A percentile compares a stretch with the other conserved stretches of the same genome.
Evolutionary conservation across 2,888 invertebrate genomes (phyloP).

Genomic region (Dioctria rufipes): DNA sequence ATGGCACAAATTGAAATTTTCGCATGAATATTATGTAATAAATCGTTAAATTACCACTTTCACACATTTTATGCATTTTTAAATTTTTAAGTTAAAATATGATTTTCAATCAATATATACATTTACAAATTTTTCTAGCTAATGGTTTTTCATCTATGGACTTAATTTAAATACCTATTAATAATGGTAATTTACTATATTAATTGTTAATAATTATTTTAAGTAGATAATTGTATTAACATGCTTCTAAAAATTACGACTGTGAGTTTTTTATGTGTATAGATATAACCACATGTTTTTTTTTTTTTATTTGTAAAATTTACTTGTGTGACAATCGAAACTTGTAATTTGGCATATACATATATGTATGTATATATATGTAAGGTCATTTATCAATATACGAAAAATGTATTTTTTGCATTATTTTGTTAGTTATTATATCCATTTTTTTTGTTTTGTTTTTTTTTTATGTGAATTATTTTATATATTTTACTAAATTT

Average conservation of each 20-base stretch:
- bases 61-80: neutral
- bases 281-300: neutral
- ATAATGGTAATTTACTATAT: neutral
- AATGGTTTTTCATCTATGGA: slow-evolving; percentile 23
- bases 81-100: slow-evolving; percentile 6
- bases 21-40: slow-evolving; percentile 23
- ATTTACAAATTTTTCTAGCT: slow-evolving; percentile 47
- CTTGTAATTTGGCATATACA: slow-evolving; percentile 36
- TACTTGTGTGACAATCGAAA: slow-evolving; percentile 30
- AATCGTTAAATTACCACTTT: slow-evolving; percentile 28
- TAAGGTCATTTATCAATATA: slow-evolving; percentile 2
- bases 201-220: slow-evolving; percentile 11
- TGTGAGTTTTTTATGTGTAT: neutral
- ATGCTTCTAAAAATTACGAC: slow-evolving; percentile 19
- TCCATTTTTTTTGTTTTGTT: too few relatives aligned
- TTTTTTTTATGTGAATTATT: neutral
- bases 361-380: too few relatives aligned
- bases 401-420: neutral
- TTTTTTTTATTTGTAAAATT: neutral
- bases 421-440: neutral
- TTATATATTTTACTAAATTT: slow-evolving; percentile 27
- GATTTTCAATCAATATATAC: slow-evolving; percentile 10
- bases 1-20: slow-evolving; percentile 44
- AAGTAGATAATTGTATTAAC: slow-evolving; percentile 19
- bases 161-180: neutral